phyloP scores from a whole-genome alignment of 2,888 invertebrate genomes.

The Torymus aiolomorphi region DNA sequence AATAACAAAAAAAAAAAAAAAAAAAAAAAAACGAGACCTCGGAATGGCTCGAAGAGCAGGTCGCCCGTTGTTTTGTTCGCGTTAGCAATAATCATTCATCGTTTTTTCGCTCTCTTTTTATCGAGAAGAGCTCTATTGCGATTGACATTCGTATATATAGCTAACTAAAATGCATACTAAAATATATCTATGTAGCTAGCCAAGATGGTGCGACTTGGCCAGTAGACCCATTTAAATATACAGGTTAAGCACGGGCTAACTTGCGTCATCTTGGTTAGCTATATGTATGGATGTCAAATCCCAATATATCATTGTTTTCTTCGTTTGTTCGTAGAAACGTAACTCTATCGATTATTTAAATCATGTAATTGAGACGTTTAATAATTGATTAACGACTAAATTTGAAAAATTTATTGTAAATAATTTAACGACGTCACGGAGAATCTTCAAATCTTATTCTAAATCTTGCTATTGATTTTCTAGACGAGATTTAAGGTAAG shows the following conservation, averaged over 20 bases:
- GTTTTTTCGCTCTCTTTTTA: constrained; percentile 1
- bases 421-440: constrained; percentile 33
- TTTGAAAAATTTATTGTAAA: constrained; percentile 49
- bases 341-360: neutral
- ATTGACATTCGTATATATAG: too few species aligned
- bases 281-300: too few species aligned
- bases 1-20: too few species aligned
- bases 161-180: too few species aligned
- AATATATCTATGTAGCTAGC: too few species aligned
- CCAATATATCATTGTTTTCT: too few species aligned
- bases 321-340: neutral
- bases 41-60: constrained; percentile 46
- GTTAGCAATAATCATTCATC: constrained; percentile 22
- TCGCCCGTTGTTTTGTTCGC: neutral
- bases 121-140: neutral
- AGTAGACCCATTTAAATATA: too few species aligned
- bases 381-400: constrained; percentile 41
- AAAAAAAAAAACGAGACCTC: constrained; percentile 19
- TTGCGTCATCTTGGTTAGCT: too few species aligned
- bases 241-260: too few species aligned
- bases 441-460: neutral
- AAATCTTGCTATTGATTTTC: neutral
- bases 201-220: too few species aligned
- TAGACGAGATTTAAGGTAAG: constrained; percentile 1
- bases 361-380: constrained; percentile 38